Evolutionary conservation across 2,113 vertebrate species (phyloP), one percentile per base, ranked within the genome.

Genomic region (Girardinichthys multiradiatus): DNA sequence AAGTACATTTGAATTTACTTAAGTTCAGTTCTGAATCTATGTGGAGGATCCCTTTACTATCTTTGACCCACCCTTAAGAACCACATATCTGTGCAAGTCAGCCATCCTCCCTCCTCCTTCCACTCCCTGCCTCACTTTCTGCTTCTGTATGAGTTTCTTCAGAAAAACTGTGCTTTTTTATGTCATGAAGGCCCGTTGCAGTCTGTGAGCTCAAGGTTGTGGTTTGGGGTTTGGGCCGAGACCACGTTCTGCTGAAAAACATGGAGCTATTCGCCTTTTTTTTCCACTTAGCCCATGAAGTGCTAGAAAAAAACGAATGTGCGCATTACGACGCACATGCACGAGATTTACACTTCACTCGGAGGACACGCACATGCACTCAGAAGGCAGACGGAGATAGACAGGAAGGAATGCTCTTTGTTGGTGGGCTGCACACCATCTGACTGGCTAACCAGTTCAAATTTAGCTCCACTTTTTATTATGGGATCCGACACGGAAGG

Each of bases 191-290:
- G 90, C 82, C 89, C 84, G 78, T 65, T 87, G 89, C 77, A 91
- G 92, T 90, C 80, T 85, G 83, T 76, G 90, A 87, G 91, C 91
- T 94, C 92, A 94, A 94, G 91, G 92, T 81, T 94, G 92, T 91
- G 93, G 93, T 94, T 92, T 86, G 51, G 87, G 91, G 81, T 92
- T 92, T 90, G 86, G 87, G 91, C 90, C 71, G 72, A 91, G 87
- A 88, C 92, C 87, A 85, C 87, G 86, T 93, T 92, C 83, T 82
- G 83, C 88, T 91, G 86, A 92, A 94, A 93, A 94, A 91, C 90
- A 91, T 86, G 42, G 81, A 86, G 88, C 86, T 87, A 88, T 94
- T 93, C 27, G 82, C 75, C 72, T 89, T 91, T 85, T 87, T 62
- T 68, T 57, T 89, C 86, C 82, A 87, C 78, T 89, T 83, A 89